phyloP scores from a whole-genome alignment of 2,888 invertebrate species.

The Apantesis nais region DNA sequence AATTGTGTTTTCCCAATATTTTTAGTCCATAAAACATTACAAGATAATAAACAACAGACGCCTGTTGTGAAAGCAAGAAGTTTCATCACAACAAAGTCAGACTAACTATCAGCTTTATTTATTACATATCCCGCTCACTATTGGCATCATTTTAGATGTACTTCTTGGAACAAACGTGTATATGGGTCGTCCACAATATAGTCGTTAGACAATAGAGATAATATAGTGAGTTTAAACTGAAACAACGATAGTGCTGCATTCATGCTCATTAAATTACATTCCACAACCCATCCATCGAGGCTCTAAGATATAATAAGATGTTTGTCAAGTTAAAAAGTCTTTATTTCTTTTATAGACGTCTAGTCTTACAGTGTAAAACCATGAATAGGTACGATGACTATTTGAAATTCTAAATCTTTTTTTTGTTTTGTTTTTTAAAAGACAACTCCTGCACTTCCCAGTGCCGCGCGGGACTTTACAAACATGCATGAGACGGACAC shows the following conservation, averaged over 20 bases:
- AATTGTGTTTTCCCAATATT: neutral
- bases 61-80: slow-evolving; percentile 53
- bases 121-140: slow-evolving; percentile 54
- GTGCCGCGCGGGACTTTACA: no score
- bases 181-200: slow-evolving; percentile 50
- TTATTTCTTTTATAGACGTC: no score
- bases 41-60: neutral
- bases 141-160: slow-evolving; percentile 62
- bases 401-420: no score
- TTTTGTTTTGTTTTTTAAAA: no score
- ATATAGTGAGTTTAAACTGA: neutral
- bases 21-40: neutral
- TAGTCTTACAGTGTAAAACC: no score
- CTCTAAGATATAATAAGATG: no score
- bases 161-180: slow-evolving; percentile 53
- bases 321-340: neutral
- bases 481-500: no score
- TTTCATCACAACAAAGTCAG: slow-evolving; percentile 62
- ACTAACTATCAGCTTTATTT: slow-evolving; percentile 55
- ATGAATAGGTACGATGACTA: no score
- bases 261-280: neutral
- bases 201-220: slow-evolving; percentile 17
- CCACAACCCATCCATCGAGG: neutral
- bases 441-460: no score
- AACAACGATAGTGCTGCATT: neutral